Evolutionary conservation across 2,113 vertebrate genomes (phyloP), one percentile per base, ranked within the genome.

Genomic region (Nyctereutes procyonoides): DNA sequence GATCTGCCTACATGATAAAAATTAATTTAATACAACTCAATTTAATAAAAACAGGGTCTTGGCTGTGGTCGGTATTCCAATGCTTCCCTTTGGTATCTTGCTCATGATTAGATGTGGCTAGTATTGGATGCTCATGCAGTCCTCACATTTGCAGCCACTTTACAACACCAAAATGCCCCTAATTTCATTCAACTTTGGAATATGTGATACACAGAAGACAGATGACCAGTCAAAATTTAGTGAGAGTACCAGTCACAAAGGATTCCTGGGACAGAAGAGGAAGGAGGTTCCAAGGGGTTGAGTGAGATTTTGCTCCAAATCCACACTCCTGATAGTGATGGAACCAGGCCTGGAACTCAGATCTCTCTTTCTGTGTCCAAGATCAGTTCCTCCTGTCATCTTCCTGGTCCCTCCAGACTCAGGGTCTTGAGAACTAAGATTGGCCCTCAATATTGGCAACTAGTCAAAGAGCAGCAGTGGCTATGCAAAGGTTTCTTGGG

Each of bases 341-440:
- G 8, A 85, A 14, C 30, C 30, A 51, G 51, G 76, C 15, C 30
- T n/a, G 48, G 81, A 65, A 63, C 58, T 28, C 55, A 51, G 73
- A 11, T 3, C 6, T 87, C 4, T 91, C 43, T 56, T 55, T 35
- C 19, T 81, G 7, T 10, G 53, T 3, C 20, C 3, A 1, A 56
- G 32, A n/a, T 43, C 5, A 0, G 24, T 13, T 53, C 32, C 12
- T 8, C 20, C 2, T 56, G 19, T 20, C 17, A 0, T 67, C 15
- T 67, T 88, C 35, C 17, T 12, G 15, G 32, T 13, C 26, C 53
- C 20, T 24, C n/a, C 10, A 28, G 12, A 63, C 55, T 22, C 35
- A 56, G 30, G 13, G 6, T 81, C 74, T 51, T 3, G 11, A 32
- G 73, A 74, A 43, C 63, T 79, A 65, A 65, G 82, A 26, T 3